Evolutionary conservation across 2,113 vertebrate genomes (phyloP), one percentile per base, ranked within the genome.

Genomic region (Bostrychus sinensis): DNA sequence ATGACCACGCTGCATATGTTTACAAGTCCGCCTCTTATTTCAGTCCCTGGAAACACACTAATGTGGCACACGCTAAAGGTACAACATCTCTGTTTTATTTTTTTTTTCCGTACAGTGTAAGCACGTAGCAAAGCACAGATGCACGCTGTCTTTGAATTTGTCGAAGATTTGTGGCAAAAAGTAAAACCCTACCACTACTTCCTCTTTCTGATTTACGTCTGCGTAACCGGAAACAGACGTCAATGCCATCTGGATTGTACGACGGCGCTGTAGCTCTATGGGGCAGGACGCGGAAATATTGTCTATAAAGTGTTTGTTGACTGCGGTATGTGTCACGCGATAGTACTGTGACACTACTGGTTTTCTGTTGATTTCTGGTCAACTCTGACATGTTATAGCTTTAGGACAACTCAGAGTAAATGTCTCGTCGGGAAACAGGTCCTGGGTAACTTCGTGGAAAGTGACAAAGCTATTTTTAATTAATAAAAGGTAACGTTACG

Each of bases 301-400:
- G 48, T 9, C 45, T 85, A 4, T 2, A 80, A 62, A 54, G 36
- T 3, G 56, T 37, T 53, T 62, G 51, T 56, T 51, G 68, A 80
- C 57, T 51, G 70, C 41, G 59, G 66, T 5, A 0, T 36, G 66
- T 82, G 89, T 93, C 92, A 93, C 89, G 91, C 75, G 90, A 43
- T 57, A 73, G 78, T 79, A 73, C 71, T 86, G 86, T 90, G 89
- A 92, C 88, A 71, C 53, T 59, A 59, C 37, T 48, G 45, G 53
- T 55, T 45, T 61, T 75, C 23, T 77, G 74, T 86, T 71, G 58
- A 82, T 77, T 85, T 80, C 71, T 72, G 85, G 72, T 84, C 77
- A 75, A 38, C 57, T 72, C 70, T 62, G 60, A 55, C 10, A 60
- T 77, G 78, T 58, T 74, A 4, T 12, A 23, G 26, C 39, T 37